phyloP scores from a whole-genome alignment of 64 coral and sea anemone genomes.

The Exaiptasia diaphana region DNA sequence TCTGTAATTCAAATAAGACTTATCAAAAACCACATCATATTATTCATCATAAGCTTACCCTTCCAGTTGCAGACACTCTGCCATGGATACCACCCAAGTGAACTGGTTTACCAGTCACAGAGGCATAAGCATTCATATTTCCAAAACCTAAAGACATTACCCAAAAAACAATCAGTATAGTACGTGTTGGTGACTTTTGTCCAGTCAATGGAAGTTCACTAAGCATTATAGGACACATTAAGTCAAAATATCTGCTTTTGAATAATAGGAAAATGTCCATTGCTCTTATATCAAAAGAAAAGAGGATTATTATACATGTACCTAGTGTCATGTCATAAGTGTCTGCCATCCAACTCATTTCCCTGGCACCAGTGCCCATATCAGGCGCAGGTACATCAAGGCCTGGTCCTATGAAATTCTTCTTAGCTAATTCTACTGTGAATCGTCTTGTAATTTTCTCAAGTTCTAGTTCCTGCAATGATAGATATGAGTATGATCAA shows the following conservation, averaged over 20 bases:
- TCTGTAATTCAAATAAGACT: background rate
- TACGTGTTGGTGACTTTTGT: background rate
- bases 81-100: constrained; percentile 93
- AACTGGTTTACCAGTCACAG: constrained; percentile 95
- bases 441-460: constrained; percentile 95
- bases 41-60: too few relatives aligned
- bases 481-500: background rate
- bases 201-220: too few relatives aligned
- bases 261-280: too few relatives aligned
- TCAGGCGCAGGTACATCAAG: constrained; percentile 96
- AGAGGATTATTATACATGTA: background rate
- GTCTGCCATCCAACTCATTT: constrained; percentile 98
- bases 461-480: constrained; percentile 71
- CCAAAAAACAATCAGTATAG: background rate
- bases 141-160: constrained; percentile 59
- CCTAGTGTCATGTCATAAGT: constrained; percentile 94
- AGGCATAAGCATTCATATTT: constrained; percentile 97
- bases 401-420: constrained; percentile 95
- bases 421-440: constrained; percentile 91
- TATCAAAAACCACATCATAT: too few relatives aligned
- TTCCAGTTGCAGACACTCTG: constrained; percentile 89
- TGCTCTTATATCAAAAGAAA: too few relatives aligned
- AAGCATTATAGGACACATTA: too few relatives aligned
- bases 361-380: constrained; percentile 95
- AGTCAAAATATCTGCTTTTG: too few relatives aligned